A percentile compares a stretch with the other conserved stretches of the same genome.
Conservation (phyloP, 1,140 invertebrate species). For the Bombus picipes region DNA sequence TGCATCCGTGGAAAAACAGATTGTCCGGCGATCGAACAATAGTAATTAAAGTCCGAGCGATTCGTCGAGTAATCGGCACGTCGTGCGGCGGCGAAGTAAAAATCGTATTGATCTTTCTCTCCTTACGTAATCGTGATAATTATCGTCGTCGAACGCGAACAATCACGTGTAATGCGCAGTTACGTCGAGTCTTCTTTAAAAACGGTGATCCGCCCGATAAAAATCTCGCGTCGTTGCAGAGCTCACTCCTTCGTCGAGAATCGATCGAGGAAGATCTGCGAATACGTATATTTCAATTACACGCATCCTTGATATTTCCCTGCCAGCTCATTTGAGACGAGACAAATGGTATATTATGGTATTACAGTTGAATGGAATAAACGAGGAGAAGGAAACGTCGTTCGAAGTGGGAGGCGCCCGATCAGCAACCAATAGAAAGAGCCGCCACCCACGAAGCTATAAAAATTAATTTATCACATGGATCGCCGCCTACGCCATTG, state of each 20-base stretch:
- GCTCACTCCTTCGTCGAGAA: conserved; percentile 7
- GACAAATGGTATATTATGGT: conserved; percentile 55
- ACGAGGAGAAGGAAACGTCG: conserved; percentile 47
- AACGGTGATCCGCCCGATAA: conserved; percentile 3
- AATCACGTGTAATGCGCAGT: conserved; percentile 2
- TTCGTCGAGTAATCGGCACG: not conserved
- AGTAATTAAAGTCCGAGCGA: conserved; percentile 1
- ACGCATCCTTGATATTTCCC: conserved; percentile 3
- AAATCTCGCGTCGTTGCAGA: not conserved
- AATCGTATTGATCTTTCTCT: conserved; percentile 21
- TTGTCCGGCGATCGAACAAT: no score
- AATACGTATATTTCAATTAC: conserved; percentile 46
- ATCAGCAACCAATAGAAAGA: conserved; percentile 75
- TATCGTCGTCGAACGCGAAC: conserved; percentile 15
- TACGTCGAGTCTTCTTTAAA: conserved; percentile 5
- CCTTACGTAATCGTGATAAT: conserved; percentile 11
- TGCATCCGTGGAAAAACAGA: not conserved
- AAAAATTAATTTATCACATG: conserved; percentile 78
- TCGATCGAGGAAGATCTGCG: conserved; percentile 20
- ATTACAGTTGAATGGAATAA: conserved; percentile 59
- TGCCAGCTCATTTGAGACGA: conserved; percentile 35
- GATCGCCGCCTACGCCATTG: conserved; percentile 77
- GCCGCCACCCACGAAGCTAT: conserved; percentile 75
- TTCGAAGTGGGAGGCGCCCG: conserved; percentile 72
- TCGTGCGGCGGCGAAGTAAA: not conserved